Evolutionary conservation across 2,888 invertebrate species (phyloP), one percentile per base, ranked within the genome.

Genomic region (Orthonychiurus folsomi): DNA sequence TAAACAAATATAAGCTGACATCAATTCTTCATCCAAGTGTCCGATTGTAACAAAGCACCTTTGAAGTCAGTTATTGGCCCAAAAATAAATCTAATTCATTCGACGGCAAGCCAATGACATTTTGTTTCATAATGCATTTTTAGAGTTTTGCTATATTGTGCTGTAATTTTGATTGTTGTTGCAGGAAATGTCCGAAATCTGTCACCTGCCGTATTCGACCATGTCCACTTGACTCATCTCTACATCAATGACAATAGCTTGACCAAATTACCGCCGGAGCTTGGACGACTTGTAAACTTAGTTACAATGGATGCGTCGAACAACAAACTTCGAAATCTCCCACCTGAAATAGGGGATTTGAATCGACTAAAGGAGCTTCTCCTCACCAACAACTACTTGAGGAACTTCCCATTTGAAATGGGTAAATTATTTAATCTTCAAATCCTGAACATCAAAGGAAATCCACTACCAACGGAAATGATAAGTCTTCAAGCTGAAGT

Each of bases 401-500:
- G 95, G 72, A 87, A 89, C 73, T 82, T 99, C 75, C 99, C 99
- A 2, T 95, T 91, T 79, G 96, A 97, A 81, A 83, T 99, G 74
- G 99, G 99, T 73, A 94, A 94, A 80, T 83, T 97, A 74, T 99
- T 97, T 80, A 93, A 96, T 80, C 84, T 99, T 70, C 90, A 93
- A 79, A 85, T 89, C 75, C 83, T 99, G 73, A 93, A 94, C 76
- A 82, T 92, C 73, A 87, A 89, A 76, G 95, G 94, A 25, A 97
- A 97, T 82, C 96, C 95, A 50, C 83, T 97, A 69, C 87, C 88
- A 76, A 91, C 91, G 78, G 95, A 96, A 77, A 87, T 95, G 79
- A 83, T 92, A 79, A 85, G 87, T 69, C 83, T 95, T 71, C 95
- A 93, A 80, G 89, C 88, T 77, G 95, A 95, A 80, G 86, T 86